Evolutionary conservation across 2,113 vertebrate species (phyloP).

Genomic region (Nycticebus coucang): DNA sequence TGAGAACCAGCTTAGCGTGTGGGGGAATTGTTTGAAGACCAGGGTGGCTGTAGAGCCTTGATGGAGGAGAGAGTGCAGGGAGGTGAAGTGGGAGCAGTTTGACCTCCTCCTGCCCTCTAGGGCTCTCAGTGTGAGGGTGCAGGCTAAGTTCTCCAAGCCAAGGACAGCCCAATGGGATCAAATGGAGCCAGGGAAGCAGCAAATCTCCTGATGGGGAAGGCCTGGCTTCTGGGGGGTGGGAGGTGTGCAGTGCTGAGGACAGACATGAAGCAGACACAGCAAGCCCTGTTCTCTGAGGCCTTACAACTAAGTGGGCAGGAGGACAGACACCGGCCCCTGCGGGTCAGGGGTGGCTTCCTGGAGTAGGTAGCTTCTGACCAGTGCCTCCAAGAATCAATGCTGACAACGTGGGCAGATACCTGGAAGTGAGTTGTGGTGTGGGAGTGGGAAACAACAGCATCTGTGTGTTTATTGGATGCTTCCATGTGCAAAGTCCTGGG

Average conservation of each 20-base stretch:
- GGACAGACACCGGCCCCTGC: too few relatives aligned
- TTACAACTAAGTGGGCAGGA: not conserved
- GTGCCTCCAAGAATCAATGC: not conserved
- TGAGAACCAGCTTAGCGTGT: not conserved
- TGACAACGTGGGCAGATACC: not conserved
- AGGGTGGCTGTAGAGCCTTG: not conserved
- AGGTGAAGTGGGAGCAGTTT: not conserved
- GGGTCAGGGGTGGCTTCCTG: not conserved
- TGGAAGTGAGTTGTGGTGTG: not conserved
- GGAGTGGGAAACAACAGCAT: not conserved
- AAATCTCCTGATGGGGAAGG: not conserved
- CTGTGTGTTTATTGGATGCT: too few relatives aligned
- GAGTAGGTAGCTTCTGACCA: not conserved
- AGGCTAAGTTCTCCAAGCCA: not conserved
- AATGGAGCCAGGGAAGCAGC: not conserved
- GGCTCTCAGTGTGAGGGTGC: not conserved
- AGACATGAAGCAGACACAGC: not conserved
- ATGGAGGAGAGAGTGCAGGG: too few relatives aligned
- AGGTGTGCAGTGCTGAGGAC: not conserved
- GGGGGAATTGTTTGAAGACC: not conserved
- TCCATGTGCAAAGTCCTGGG: not conserved
- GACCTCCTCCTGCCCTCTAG: not conserved
- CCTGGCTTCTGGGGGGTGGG: not conserved
- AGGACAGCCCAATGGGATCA: not conserved
- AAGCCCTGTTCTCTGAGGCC: not conserved